phyloP scores from a whole-genome alignment of 23 tunicate species.

The Styela clava region DNA sequence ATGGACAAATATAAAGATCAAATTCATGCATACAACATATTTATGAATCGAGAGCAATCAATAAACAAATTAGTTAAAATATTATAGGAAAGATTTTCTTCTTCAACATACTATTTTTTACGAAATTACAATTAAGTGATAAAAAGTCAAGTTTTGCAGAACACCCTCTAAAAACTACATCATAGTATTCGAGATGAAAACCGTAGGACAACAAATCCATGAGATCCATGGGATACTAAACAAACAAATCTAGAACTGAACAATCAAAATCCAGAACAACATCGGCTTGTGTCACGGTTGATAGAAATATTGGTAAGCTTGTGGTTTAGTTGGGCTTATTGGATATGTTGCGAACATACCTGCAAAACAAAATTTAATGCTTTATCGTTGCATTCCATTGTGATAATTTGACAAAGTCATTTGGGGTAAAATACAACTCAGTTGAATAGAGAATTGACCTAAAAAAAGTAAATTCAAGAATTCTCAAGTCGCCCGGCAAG shows the following conservation, averaged over 20 bases:
- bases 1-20: too few relatives aligned
- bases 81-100: too few relatives aligned
- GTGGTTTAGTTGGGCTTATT: constrained; percentile 63
- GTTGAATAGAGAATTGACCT: background rate
- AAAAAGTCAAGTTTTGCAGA: too few relatives aligned
- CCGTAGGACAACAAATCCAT: background rate
- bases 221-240: background rate
- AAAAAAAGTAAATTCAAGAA: background rate
- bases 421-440: too few relatives aligned
- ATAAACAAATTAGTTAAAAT: too few relatives aligned
- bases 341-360: constrained; percentile 61
- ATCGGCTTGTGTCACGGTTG: constrained; percentile 21
- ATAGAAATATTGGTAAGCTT: constrained; percentile 68
- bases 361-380: background rate
- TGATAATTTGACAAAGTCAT: too few relatives aligned
- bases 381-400: too few relatives aligned
- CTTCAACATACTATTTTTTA: background rate
- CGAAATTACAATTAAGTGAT: background rate
- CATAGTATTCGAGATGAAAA: background rate
- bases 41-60: too few relatives aligned
- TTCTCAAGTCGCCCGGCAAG: too few relatives aligned
- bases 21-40: too few relatives aligned
- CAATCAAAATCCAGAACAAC: background rate
- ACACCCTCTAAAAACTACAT: background rate
- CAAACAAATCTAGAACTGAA: background rate